Percentiles rank a stretch among this genome's conserved stretches.
phyloP scores from a whole-genome alignment of 2,113 vertebrate species.

The Siniperca chuatsi region DNA sequence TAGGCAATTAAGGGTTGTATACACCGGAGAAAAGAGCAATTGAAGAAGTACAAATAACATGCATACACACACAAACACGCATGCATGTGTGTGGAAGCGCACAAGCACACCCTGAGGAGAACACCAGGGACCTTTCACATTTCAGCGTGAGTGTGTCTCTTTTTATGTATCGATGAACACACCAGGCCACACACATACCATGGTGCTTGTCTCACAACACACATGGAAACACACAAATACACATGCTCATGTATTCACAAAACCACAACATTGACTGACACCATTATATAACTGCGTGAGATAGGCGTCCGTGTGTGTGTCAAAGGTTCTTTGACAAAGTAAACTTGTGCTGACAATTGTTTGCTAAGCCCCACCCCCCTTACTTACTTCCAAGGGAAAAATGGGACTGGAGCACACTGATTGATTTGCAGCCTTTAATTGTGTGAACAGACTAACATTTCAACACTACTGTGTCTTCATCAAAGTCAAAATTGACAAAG shows the following conservation, averaged over 20 bases:
- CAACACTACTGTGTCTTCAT: too few species aligned
- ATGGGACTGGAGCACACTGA: too few species aligned
- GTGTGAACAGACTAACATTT: too few species aligned
- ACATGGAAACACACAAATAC: constrained; percentile 40
- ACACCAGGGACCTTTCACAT: constrained; percentile 57
- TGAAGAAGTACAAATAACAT: constrained; percentile 25
- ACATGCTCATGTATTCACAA: constrained; percentile 26
- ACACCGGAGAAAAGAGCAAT: constrained; percentile 38
- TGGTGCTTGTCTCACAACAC: constrained; percentile 16
- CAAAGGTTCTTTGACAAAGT: neutral
- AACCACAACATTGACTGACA: constrained; percentile 26
- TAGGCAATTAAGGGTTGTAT: constrained; percentile 59
- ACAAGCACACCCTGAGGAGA: constrained; percentile 43
- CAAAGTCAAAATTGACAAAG: too few species aligned
- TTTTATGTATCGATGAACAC: constrained; percentile 61
- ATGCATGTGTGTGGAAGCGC: neutral
- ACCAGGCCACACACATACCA: constrained; percentile 33
- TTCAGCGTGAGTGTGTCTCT: constrained; percentile 52
- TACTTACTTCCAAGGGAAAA: neutral
- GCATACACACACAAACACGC: constrained; percentile 1
- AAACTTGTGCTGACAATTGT: neutral
- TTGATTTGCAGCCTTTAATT: too few species aligned
- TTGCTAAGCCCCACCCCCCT: neutral
- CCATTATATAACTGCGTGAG: constrained; percentile 26
- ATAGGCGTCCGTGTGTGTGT: constrained; percentile 28